These are phyloP conservation scores for Actinostola sp. DNA, from an alignment of 92 coral and sea anemone genomes.

Conservation along the genomic window DNA sequence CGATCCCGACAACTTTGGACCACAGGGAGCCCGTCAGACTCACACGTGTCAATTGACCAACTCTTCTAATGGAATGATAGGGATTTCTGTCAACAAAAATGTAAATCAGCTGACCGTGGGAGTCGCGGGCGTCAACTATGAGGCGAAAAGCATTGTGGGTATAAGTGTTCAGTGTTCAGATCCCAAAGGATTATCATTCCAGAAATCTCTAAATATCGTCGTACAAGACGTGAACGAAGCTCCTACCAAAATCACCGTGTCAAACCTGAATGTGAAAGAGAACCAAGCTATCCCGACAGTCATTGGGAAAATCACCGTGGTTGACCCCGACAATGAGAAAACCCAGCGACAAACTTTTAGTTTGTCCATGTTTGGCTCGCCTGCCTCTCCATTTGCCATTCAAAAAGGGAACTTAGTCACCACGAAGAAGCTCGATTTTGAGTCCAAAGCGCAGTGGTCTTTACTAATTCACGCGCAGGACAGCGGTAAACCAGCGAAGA, in stretches of 20 bases:
- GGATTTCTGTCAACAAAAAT: slow-evolving; percentile 15
- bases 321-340: slow-evolving; percentile 82
- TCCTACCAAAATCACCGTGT: slow-evolving; percentile 66
- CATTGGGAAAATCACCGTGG: slow-evolving; percentile 61
- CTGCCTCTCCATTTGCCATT: slow-evolving; percentile 63
- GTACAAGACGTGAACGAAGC: slow-evolving; percentile 83
- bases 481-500: slow-evolving; percentile 62
- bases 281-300: slow-evolving; percentile 47
- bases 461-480: slow-evolving; percentile 69
- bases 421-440: slow-evolving; percentile 71
- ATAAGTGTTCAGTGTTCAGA: slow-evolving; percentile 79
- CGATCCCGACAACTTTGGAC: slow-evolving; percentile 84
- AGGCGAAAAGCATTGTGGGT: slow-evolving; percentile 42
- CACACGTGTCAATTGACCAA: slow-evolving; percentile 70
- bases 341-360: slow-evolving; percentile 60
- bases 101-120: slow-evolving; percentile 74
- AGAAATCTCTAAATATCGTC: slow-evolving; percentile 49
- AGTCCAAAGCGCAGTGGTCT: slow-evolving; percentile 74
- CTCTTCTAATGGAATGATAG: slow-evolving; percentile 76
- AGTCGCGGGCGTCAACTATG: slow-evolving; percentile 77
- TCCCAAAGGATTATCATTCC: slow-evolving; percentile 60
- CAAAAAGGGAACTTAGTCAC: slow-evolving; percentile 59
- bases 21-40: slow-evolving; percentile 48
- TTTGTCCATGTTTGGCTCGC: slow-evolving; percentile 39
- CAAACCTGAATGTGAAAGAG: slow-evolving; percentile 64